phyloP scores from a whole-genome alignment of 2,113 vertebrate genomes.

The Chrysochloris asiatica region DNA sequence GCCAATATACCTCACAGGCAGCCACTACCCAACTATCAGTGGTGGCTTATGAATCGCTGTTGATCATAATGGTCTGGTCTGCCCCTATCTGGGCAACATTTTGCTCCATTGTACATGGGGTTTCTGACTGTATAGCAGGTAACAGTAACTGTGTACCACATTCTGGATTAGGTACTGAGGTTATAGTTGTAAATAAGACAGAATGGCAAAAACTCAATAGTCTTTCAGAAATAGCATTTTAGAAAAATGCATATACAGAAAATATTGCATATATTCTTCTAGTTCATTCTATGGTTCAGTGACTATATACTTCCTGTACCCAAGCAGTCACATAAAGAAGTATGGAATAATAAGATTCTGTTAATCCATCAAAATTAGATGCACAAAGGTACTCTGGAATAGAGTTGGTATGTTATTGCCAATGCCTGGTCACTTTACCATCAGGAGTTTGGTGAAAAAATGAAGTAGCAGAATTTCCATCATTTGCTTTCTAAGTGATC shows the following conservation, averaged over 20 bases:
- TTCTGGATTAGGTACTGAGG: neutral
- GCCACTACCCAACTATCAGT: neutral
- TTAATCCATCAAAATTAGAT: slow-evolving; percentile 23
- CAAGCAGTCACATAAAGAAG: neutral
- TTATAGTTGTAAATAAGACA: neutral
- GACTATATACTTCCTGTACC: neutral
- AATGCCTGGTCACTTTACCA: neutral
- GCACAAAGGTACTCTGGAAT: slow-evolving; percentile 6
- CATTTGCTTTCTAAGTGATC: neutral
- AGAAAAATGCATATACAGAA: neutral
- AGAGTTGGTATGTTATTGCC: neutral
- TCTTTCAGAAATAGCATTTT: neutral
- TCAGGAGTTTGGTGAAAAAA: neutral
- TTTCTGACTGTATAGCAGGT: neutral
- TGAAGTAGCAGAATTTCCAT: neutral
- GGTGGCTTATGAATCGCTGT: neutral
- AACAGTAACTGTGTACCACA: neutral
- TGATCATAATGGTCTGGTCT: neutral
- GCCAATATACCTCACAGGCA: neutral
- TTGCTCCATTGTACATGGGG: neutral
- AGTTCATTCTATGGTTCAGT: neutral
- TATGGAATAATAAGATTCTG: neutral
- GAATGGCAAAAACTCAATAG: neutral
- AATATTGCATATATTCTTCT: neutral
- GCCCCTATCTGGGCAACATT: neutral